These are phyloP conservation scores for Podarcis raffonei DNA, from an alignment of 2,113 vertebrate species.

Conservation along the genomic window DNA sequence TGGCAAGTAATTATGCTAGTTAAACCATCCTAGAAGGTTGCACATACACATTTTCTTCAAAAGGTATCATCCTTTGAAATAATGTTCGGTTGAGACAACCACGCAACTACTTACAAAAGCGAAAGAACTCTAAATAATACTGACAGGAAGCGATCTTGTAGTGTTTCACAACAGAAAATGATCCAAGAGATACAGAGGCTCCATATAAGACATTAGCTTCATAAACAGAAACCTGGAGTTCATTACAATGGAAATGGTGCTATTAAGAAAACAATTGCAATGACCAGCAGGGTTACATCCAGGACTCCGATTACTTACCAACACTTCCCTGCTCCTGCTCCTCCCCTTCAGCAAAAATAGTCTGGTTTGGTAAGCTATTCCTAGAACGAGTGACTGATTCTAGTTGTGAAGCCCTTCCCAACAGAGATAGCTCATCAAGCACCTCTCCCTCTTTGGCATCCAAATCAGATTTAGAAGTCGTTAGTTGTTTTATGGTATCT, in stretches of 20 bases:
- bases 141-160: neutral
- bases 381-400: conserved; percentile 97
- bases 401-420: conserved; percentile 96
- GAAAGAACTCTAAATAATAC: neutral
- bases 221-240: conserved; percentile 6
- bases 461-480: conserved; percentile 97
- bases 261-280: neutral
- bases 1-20: neutral
- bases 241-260: neutral
- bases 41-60: neutral
- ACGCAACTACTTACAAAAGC: neutral
- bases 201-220: neutral
- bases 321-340: conserved; percentile 83
- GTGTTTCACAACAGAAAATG: neutral
- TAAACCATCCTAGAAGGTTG: neutral
- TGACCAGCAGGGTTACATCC: neutral
- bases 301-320: conserved; percentile 80
- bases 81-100: neutral
- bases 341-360: conserved; percentile 86
- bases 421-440: conserved; percentile 92
- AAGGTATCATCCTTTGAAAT: neutral
- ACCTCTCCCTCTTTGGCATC: conserved; percentile 99
- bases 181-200: neutral
- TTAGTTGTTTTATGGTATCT: conserved; percentile 87
- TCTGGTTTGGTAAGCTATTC: conserved; percentile 95